Conservation (phyloP, 1,140 invertebrate genomes). For the Drosophila santomea region DNA sequence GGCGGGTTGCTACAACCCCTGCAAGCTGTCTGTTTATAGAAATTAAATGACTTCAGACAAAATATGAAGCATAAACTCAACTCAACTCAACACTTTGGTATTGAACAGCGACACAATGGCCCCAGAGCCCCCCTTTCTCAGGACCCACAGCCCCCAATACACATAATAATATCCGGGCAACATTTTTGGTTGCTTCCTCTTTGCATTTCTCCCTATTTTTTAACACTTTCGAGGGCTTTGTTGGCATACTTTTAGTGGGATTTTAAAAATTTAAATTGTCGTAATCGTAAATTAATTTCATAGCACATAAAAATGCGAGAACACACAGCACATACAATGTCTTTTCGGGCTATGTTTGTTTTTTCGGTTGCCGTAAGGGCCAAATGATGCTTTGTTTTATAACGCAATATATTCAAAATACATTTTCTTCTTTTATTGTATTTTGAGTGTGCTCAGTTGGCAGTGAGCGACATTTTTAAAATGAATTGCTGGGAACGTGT, state of each 20-base stretch:
- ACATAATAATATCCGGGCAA: conserved; percentile 65
- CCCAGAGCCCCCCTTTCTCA: background rate
- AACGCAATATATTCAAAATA: conserved; percentile 46
- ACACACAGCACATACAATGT: conserved; percentile 41
- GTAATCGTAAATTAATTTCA: conserved; percentile 85
- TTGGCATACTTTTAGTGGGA: conserved; percentile 80
- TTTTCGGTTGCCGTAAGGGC: conserved; percentile 22
- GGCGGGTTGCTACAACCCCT: conserved; percentile 8
- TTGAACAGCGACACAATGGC: conserved; percentile 31
- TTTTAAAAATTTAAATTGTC: conserved; percentile 84
- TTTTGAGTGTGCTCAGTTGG: conserved; percentile 63
- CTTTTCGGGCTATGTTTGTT: conserved; percentile 20
- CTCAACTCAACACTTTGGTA: conserved; percentile 46
- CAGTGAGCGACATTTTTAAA: conserved; percentile 4
- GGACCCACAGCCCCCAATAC: conserved; percentile 4
- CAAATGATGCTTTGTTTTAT: conserved; percentile 55
- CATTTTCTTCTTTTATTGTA: conserved; percentile 38
- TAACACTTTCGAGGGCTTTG: conserved; percentile 74
- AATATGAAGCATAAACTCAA: conserved; percentile 48
- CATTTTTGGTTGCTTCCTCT: conserved; percentile 49
- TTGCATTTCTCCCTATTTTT: conserved; percentile 38
- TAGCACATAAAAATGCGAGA: conserved; percentile 76
- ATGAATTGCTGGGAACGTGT: background rate
- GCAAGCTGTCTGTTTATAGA: conserved; percentile 36
- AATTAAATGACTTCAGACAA: conserved; percentile 33